Evolutionary conservation across 2,113 vertebrate genomes (phyloP), one percentile per base, ranked within the genome.

Genomic region (Cisticola juncidis): DNA sequence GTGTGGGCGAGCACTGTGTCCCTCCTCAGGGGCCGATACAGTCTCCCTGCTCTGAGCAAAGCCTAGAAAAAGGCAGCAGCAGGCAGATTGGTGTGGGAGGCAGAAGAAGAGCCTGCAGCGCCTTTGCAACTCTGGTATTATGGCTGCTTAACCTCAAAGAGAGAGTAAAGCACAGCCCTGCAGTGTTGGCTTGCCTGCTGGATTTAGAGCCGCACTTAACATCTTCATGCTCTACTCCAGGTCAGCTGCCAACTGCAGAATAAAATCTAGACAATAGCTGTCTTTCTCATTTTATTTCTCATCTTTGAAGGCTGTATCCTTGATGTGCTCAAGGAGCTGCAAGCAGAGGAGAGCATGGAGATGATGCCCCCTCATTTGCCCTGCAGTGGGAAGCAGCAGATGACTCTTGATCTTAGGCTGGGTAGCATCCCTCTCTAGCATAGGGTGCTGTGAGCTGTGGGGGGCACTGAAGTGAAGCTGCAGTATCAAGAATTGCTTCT

Each of bases 291-390:
- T 95, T 87, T 4, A 5, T 73, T 48, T 93, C 28, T 57, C 6
- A 26, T 33, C 9, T 28, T 2, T 3, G 5, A 19, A 29, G 24
- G 33, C 84, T 82, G 24, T 82, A 29, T 21, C 2, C 1, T 35
- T 57, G n/a, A 14, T 28, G 22, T 83, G 12, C 42, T 36, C 22
- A 57, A 68, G 35, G 18, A 54, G 5, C 17, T 83, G 53, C 11
- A 35, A 45, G 62, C 17, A 47, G 61, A 80, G 17, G 36, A 1
- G 5, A 76, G 12, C 14, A 18, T 33, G 45, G 66, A 62, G 19
- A 10, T 83, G 53, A 22, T 5, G 1, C 3, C 5, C 3, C 22
- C 12, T 44, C 0, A 1, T 77, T 78, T 5, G 1, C n/a, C 31
- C 23, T 65, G n/a, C 26, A 53, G 42, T 38, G n/a, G 50, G 28